Percentiles rank a stretch among this genome's conserved stretches.
Conservation (phyloP, 2,888 invertebrate species). For the Seladonia tumulorum region DNA sequence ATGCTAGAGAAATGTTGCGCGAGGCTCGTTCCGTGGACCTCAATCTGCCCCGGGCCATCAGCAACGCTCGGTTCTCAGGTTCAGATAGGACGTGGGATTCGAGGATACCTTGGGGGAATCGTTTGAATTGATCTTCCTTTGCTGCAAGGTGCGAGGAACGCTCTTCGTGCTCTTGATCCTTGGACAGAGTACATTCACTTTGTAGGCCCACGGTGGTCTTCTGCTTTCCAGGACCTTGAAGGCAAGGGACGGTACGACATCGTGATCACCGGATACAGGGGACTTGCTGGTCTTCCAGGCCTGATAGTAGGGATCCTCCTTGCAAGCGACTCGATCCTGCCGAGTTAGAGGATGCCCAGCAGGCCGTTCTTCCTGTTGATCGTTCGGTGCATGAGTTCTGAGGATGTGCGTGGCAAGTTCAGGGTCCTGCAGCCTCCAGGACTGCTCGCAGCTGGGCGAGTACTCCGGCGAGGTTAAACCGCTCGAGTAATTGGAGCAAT, state of each 20-base stretch:
- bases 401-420: neutral
- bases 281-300: conserved; percentile 75
- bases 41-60: conserved; percentile 74
- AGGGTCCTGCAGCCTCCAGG: conserved; percentile 84
- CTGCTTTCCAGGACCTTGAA: conserved; percentile 85
- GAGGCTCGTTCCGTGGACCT: conserved; percentile 76
- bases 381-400: neutral
- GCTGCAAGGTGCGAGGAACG: conserved; percentile 76
- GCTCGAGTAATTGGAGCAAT: conserved; percentile 80
- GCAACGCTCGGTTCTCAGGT: conserved; percentile 67
- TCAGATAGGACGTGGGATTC: conserved; percentile 54
- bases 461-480: conserved; percentile 84
- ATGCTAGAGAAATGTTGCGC: conserved; percentile 77
- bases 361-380: conserved; percentile 10
- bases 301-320: conserved; percentile 74
- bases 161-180: conserved; percentile 87
- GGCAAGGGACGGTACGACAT: conserved; percentile 86
- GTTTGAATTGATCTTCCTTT: conserved; percentile 3
- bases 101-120: conserved; percentile 30
- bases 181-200: conserved; percentile 87
- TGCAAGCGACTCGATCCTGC: conserved; percentile 49
- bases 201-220: conserved; percentile 82
- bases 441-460: conserved; percentile 86
- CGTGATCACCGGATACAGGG: conserved; percentile 77
- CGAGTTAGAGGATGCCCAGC: conserved; percentile 4